Conservation (phyloP, 2,888 invertebrate genomes). For the Drosophila pegasa region DNA sequence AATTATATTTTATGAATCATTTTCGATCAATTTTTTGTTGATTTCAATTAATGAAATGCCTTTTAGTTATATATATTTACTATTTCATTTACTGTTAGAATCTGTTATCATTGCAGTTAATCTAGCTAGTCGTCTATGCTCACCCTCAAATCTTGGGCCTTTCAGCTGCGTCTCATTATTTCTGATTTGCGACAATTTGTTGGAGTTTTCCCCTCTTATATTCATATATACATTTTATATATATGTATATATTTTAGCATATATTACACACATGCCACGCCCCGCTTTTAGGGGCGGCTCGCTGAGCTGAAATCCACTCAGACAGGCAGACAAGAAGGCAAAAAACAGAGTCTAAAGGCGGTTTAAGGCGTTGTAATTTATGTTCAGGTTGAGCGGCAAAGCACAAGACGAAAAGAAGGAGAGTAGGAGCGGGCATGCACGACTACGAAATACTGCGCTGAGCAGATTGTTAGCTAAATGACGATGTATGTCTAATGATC, state of each 20-base stretch:
- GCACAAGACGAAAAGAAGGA: conserved; percentile 14
- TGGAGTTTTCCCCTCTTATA: conserved; percentile 31
- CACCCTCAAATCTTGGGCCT: neutral
- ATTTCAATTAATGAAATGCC: too few relatives aligned
- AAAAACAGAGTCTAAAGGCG: conserved; percentile 1
- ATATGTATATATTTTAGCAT: conserved; percentile 13
- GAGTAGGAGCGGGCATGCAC: neutral
- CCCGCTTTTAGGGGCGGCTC: conserved; percentile 15
- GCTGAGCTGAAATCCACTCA: conserved; percentile 47
- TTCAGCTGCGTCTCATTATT: conserved; percentile 75
- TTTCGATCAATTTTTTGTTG: too few relatives aligned
- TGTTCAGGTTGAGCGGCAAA: conserved; percentile 60
- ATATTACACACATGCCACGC: conserved; percentile 55
- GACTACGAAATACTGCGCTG: neutral
- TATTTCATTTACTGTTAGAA: neutral
- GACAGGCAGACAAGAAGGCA: conserved; percentile 22
- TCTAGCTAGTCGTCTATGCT: neutral
- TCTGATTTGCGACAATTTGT: conserved; percentile 72
- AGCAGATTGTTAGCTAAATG: too few relatives aligned
- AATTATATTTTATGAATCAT: too few relatives aligned
- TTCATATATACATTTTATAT: neutral
- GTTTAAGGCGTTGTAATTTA: conserved; percentile 61
- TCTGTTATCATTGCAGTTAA: neutral
- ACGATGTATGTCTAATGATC: too few relatives aligned
- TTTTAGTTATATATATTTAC: too few relatives aligned